Evolutionary conservation across 2,797 vertebrate species (phyloP).

Genomic region (Phyllotis vaccarum): DNA sequence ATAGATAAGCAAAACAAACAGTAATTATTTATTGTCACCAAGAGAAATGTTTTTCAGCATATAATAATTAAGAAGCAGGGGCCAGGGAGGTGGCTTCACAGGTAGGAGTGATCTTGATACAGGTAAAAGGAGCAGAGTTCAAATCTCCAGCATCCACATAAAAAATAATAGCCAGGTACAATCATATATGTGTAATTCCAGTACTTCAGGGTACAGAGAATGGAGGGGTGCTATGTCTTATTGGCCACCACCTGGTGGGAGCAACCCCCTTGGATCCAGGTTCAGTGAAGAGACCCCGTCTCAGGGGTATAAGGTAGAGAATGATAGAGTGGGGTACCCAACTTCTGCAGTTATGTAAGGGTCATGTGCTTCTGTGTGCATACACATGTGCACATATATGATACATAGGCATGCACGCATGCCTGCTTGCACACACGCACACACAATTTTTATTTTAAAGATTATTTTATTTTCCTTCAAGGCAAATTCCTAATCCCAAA

Average conservation of each 20-base stretch:
- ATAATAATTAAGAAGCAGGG: slow-evolving; percentile 24
- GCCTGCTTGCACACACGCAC: not conserved
- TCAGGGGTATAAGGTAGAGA: not conserved
- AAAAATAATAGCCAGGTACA: not conserved
- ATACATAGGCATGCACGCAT: too few relatives aligned
- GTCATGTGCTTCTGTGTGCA: not conserved
- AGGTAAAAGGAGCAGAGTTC: not conserved
- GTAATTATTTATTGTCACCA: not conserved
- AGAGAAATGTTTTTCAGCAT: slow-evolving; percentile 48
- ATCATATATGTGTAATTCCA: not conserved
- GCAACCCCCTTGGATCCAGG: not conserved
- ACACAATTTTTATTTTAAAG: too few relatives aligned
- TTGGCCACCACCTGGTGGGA: not conserved
- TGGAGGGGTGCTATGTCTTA: too few relatives aligned
- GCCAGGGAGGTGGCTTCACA: not conserved
- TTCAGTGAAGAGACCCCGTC: not conserved
- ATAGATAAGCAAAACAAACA: slow-evolving; percentile 24
- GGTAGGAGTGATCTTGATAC: not conserved
- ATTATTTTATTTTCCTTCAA: not conserved
- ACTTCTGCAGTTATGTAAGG: not conserved
- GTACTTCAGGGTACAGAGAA: not conserved
- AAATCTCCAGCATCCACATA: not conserved
- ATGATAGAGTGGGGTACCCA: not conserved
- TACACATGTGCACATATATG: not conserved
- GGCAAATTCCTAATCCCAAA: slow-evolving; percentile 25